phyloP scores from a whole-genome alignment of 2,797 vertebrate species.

The Antrozous pallidus region DNA sequence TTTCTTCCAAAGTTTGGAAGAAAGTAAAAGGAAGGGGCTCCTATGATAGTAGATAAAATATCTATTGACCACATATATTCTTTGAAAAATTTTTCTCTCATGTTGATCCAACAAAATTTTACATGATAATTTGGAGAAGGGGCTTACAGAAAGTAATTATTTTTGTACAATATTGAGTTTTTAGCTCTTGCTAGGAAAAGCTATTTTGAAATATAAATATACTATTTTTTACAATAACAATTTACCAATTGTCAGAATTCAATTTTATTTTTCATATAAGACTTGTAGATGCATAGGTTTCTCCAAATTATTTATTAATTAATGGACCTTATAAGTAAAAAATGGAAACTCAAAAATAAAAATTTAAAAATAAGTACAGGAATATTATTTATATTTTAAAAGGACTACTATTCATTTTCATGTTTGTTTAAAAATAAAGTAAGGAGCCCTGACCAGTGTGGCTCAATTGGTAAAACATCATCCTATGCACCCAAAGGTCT shows the following conservation, averaged over 20 bases:
- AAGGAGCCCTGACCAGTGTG: no score
- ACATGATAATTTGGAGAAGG: background rate
- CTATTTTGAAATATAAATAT: conserved; percentile 24
- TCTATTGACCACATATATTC: background rate
- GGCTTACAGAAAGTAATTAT: conserved; percentile 46
- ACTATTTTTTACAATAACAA: background rate
- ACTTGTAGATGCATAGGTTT: background rate
- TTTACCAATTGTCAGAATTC: background rate
- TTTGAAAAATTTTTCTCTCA: conserved; percentile 38
- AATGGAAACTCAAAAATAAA: background rate
- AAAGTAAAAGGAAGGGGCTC: background rate
- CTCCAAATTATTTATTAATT: background rate
- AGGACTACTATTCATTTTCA: background rate
- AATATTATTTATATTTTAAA: background rate
- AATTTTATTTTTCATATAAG: background rate
- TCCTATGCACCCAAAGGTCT: no score
- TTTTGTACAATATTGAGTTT: conserved; percentile 21
- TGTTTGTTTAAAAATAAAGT: background rate
- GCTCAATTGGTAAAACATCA: no score
- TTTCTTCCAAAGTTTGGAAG: conserved; percentile 38
- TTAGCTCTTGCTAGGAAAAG: conserved; percentile 33
- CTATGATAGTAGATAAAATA: conserved; percentile 48
- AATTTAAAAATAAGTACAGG: background rate
- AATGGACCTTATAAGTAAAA: background rate
- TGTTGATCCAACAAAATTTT: conserved; percentile 55